These are phyloP conservation scores for Cerceris rybyensis DNA, from an alignment of 2,888 invertebrate genomes.

Conservation along the genomic window DNA sequence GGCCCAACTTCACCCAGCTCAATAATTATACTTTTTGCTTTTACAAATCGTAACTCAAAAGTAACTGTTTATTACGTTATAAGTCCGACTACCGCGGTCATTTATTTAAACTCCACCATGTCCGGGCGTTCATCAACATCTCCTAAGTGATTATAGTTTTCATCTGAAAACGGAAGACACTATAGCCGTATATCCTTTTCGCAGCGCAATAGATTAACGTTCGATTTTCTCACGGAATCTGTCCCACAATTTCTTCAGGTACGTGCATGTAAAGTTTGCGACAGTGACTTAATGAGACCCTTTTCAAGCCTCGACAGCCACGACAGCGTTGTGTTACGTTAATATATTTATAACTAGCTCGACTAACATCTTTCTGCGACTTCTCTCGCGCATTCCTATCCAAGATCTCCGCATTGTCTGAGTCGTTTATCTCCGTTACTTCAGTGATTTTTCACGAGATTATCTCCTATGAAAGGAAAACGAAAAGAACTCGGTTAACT, in stretches of 20 bases:
- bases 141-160: too few relatives aligned
- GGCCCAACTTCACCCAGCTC: too few relatives aligned
- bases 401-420: conserved; percentile 18
- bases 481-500: conserved; percentile 37
- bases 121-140: too few relatives aligned
- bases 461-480: conserved; percentile 34
- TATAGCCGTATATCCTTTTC: not conserved
- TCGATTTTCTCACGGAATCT: conserved; percentile 36
- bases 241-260: conserved; percentile 35
- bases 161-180: conserved; percentile 3
- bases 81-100: too few relatives aligned
- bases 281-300: conserved; percentile 35
- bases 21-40: too few relatives aligned
- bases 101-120: too few relatives aligned
- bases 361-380: conserved; percentile 11
- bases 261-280: not conserved
- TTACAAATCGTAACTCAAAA: too few relatives aligned
- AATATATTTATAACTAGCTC: conserved; percentile 6
- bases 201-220: conserved; percentile 8
- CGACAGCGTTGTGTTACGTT: conserved; percentile 17
- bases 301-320: conserved; percentile 15
- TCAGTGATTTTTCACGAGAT: conserved; percentile 30
- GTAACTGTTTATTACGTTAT: too few relatives aligned
- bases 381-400: not conserved
- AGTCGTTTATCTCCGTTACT: conserved; percentile 35